Conservation (phyloP, 1,140 invertebrate genomes). For the Drosophila willistoni region DNA sequence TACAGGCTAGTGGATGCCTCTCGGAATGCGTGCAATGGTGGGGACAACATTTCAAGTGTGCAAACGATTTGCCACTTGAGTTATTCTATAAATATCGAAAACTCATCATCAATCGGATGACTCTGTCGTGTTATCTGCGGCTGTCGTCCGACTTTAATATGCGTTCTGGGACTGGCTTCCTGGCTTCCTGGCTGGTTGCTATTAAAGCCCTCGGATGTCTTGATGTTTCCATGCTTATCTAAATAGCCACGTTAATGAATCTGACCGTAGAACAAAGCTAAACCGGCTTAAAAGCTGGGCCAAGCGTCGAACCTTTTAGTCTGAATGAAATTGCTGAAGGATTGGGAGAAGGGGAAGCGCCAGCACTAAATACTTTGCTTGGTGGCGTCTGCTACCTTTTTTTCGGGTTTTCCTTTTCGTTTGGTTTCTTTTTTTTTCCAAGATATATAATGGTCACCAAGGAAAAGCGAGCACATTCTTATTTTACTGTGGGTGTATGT, state of each 20-base stretch:
- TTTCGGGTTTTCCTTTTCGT: constrained; percentile 8
- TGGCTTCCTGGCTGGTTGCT: constrained; percentile 5
- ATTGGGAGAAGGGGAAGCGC: background rate
- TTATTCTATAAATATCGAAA: constrained; percentile 78
- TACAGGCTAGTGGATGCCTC: constrained; percentile 31
- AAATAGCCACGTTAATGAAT: constrained; percentile 81
- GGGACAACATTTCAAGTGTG: constrained; percentile 75
- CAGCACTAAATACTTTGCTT: constrained; percentile 63
- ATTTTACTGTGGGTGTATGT: constrained; percentile 55
- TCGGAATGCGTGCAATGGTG: constrained; percentile 64
- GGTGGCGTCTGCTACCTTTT: constrained; percentile 56
- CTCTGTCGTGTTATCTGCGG: constrained; percentile 28
- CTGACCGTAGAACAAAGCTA: constrained; percentile 71
- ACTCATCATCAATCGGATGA: constrained; percentile 58
- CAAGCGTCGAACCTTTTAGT: constrained; percentile 64
- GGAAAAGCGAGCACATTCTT: constrained; percentile 60
- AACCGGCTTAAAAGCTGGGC: constrained; percentile 57
- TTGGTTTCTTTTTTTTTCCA: constrained; percentile 30
- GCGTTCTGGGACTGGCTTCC: constrained; percentile 37
- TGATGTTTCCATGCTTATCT: constrained; percentile 66
- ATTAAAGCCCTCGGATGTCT: constrained; percentile 13
- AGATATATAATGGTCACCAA: constrained; percentile 65
- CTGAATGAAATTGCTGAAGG: constrained; percentile 24
- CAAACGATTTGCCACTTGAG: constrained; percentile 83
- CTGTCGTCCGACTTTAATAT: constrained; percentile 54